Evolutionary conservation across 2,888 invertebrate species (phyloP).

Genomic region (Chydorus sphaericus): DNA sequence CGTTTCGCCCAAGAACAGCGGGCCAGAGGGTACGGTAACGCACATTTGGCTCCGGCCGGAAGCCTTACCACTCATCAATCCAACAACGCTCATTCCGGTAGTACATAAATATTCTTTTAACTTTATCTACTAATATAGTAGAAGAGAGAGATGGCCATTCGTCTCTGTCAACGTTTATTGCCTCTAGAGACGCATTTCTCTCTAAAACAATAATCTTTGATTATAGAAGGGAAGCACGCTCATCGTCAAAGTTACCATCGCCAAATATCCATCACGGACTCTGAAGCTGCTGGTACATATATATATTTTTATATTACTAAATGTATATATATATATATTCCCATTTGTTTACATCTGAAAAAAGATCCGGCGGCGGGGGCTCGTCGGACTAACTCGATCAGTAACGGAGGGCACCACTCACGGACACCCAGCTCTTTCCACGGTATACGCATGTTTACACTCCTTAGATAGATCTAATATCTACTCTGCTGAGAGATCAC

Average conservation of each 20-base stretch:
- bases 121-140: not conserved
- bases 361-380: not conserved
- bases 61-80: not conserved
- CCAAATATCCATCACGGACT: not conserved
- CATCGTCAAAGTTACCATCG: not conserved
- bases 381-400: constrained; percentile 5
- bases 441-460: too few relatives aligned
- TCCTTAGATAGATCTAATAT: too few relatives aligned
- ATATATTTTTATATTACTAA: not conserved
- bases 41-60: constrained; percentile 58
- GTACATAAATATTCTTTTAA: not conserved
- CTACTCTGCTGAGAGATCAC: too few relatives aligned
- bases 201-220: not conserved
- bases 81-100: not conserved
- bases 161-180: not conserved
- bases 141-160: not conserved
- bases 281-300: not conserved
- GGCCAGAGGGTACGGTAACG: constrained; percentile 66
- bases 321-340: not conserved
- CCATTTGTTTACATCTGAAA: not conserved
- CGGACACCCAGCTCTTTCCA: not conserved
- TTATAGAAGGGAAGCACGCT: not conserved
- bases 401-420: not conserved
- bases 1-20: constrained; percentile 37
- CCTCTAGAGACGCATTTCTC: not conserved